phyloP scores from a whole-genome alignment of 1,140 invertebrate genomes.

The Diorhabda elongata region DNA sequence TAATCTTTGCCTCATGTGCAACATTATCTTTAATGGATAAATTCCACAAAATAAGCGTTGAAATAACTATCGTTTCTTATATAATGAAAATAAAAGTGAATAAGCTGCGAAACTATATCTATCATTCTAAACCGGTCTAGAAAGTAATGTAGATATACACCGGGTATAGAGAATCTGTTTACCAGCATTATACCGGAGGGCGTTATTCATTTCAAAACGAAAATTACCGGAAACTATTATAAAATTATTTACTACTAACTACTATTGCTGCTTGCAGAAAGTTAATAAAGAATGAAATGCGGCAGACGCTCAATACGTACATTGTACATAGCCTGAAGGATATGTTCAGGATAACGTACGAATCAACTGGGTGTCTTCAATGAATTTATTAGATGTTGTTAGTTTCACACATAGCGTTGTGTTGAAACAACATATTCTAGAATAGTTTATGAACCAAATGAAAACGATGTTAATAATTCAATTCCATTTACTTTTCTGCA shows the following conservation, averaged over 20 bases:
- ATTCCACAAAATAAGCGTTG: too few relatives aligned
- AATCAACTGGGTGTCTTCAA: background rate
- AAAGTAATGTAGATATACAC: too few relatives aligned
- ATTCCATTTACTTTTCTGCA: too few relatives aligned
- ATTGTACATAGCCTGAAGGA: conserved; percentile 3
- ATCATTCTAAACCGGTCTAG: too few relatives aligned
- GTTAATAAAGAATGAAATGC: conserved; percentile 11
- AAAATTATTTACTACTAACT: conserved; percentile 13
- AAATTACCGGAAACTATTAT: conserved; percentile 14
- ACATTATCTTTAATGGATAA: too few relatives aligned
- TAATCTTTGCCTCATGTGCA: too few relatives aligned
- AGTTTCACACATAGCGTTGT: background rate
- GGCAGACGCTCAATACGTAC: background rate
- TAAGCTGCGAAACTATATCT: too few relatives aligned
- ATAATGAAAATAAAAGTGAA: too few relatives aligned
- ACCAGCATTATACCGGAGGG: conserved; percentile 5
- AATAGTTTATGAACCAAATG: too few relatives aligned
- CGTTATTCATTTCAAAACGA: conserved; percentile 9
- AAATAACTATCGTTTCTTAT: too few relatives aligned
- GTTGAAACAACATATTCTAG: background rate
- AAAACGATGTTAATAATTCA: too few relatives aligned
- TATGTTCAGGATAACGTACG: background rate
- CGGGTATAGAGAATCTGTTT: conserved; percentile 2
- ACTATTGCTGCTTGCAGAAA: conserved; percentile 9
- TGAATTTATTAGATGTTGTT: background rate